Evolutionary conservation across 2,797 vertebrate genomes (phyloP).

Genomic region (Synanceia verrucosa): DNA sequence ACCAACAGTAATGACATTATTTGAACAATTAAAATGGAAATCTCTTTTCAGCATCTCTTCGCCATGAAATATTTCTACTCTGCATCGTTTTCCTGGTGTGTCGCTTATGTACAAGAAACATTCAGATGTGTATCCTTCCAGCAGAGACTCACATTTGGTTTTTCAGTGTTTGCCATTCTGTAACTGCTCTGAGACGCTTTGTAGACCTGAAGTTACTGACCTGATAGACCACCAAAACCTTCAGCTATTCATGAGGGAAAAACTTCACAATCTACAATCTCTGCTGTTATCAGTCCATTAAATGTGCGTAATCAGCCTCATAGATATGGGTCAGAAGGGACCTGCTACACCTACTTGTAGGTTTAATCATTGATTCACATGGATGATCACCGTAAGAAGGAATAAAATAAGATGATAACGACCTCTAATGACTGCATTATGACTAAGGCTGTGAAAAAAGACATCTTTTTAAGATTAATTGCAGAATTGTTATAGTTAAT

Average conservation of each 20-base stretch:
- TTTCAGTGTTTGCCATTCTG: slow-evolving; percentile 36
- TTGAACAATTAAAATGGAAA: slow-evolving; percentile 56
- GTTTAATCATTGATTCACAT: too few relatives aligned
- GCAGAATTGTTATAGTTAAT: too few relatives aligned
- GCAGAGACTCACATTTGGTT: slow-evolving; percentile 58
- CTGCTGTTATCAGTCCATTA: background rate
- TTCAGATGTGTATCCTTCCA: slow-evolving; percentile 69
- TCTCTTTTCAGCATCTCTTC: slow-evolving; percentile 77
- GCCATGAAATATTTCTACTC: slow-evolving; percentile 35
- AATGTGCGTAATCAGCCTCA: background rate
- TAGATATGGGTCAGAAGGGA: too few relatives aligned
- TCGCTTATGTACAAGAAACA: slow-evolving; percentile 70
- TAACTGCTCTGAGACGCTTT: slow-evolving; percentile 14
- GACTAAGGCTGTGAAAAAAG: too few relatives aligned
- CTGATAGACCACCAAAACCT: slow-evolving; percentile 3
- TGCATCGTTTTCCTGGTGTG: slow-evolving; percentile 28
- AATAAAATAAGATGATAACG: background rate
- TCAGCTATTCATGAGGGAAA: slow-evolving; percentile 5
- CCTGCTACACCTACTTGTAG: too few relatives aligned
- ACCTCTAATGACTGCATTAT: background rate
- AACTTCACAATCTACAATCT: background rate
- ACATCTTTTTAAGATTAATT: too few relatives aligned
- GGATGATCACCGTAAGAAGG: too few relatives aligned
- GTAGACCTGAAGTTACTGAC: slow-evolving; percentile 16
- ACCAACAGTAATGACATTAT: slow-evolving; percentile 50